Percentiles rank a stretch among this genome's conserved stretches.
Evolutionary conservation across 1,140 invertebrate species (phyloP).

Genomic region (Rhizoglyphus robini): DNA sequence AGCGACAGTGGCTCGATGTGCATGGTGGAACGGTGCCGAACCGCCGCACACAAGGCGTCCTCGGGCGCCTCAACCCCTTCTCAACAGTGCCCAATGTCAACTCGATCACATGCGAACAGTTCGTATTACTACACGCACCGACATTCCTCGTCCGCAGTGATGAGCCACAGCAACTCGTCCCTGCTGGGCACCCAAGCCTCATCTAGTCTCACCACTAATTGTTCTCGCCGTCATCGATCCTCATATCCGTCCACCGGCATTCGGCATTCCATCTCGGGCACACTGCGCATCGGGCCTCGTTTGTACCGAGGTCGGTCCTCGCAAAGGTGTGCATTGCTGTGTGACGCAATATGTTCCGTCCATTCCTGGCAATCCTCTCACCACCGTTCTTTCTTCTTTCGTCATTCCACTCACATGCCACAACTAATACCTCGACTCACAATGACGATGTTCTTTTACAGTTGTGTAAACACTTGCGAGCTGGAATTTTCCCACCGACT

Average conservation of each 20-base stretch:
- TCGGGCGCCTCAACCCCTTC: neutral
- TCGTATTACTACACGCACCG: neutral
- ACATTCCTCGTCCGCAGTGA: constrained; percentile 9
- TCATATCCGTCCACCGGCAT: constrained; percentile 9
- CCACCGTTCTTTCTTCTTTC: neutral
- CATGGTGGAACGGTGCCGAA: neutral
- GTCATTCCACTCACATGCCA: too few species aligned
- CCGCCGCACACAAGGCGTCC: neutral
- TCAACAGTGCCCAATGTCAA: neutral
- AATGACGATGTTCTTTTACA: too few species aligned
- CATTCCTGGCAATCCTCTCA: neutral
- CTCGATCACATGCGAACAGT: neutral
- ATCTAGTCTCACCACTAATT: neutral
- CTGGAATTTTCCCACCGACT: too few species aligned
- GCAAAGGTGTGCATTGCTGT: constrained; percentile 6
- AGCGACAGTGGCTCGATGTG: neutral
- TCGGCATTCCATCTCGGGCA: constrained; percentile 8
- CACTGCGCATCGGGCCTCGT: constrained; percentile 3
- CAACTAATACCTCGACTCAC: too few species aligned
- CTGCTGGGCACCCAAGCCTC: neutral
- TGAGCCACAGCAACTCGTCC: neutral
- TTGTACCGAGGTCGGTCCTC: constrained; percentile 6
- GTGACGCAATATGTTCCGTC: neutral
- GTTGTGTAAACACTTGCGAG: too few species aligned
- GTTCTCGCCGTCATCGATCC: constrained; percentile 7